phyloP scores from a whole-genome alignment of 2,888 invertebrate species.

The Falcaria lacertinaria region DNA sequence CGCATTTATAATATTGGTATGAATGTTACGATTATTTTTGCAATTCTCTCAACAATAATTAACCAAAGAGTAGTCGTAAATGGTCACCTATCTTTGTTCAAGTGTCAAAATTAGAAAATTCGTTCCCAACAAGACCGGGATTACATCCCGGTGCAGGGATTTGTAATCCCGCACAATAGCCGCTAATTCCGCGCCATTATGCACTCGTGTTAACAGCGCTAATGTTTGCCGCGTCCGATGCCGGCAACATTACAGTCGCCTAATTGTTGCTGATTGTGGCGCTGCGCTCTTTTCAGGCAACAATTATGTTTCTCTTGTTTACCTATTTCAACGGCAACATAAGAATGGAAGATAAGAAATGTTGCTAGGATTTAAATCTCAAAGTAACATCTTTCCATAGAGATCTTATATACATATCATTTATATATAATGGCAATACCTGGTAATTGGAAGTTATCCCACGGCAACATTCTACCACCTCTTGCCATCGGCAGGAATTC shows the following conservation, averaged over 20 bases:
- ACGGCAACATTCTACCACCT: too few relatives aligned
- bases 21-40: too few relatives aligned
- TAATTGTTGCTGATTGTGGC: background rate
- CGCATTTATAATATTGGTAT: too few relatives aligned
- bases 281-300: background rate
- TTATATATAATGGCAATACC: too few relatives aligned
- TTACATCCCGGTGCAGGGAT: background rate
- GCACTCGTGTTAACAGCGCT: slow-evolving; percentile 45
- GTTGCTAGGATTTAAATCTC: too few relatives aligned
- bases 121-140: background rate
- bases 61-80: background rate
- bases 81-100: background rate
- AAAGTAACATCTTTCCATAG: too few relatives aligned
- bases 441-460: too few relatives aligned
- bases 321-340: too few relatives aligned
- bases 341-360: too few relatives aligned
- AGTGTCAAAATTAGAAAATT: background rate
- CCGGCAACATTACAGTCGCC: slow-evolving; percentile 13
- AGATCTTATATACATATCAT: too few relatives aligned
- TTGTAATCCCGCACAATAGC: slow-evolving; percentile 26
- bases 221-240: slow-evolving; percentile 43
- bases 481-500: too few relatives aligned
- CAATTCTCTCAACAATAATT: too few relatives aligned
- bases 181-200: slow-evolving; percentile 56
- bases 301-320: background rate